Conservation (phyloP, 2,113 vertebrate genomes). For the Tenebrosternarchus preto region DNA sequence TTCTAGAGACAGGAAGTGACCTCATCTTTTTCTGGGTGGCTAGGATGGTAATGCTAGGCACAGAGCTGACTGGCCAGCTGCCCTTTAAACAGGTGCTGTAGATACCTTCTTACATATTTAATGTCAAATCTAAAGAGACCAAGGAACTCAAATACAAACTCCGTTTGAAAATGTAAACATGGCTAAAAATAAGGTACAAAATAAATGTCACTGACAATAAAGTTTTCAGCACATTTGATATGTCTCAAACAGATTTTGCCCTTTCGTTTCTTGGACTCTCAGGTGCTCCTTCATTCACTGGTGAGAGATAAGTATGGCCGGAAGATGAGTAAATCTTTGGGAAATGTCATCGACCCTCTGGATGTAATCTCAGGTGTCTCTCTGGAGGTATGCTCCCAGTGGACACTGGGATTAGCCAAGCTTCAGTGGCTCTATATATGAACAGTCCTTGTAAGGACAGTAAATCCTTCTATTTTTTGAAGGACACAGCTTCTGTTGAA, state of each 20-base stretch:
- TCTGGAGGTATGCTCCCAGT: conserved; percentile 74
- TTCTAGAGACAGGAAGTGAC: conserved; percentile 89
- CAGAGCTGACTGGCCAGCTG: conserved; percentile 81
- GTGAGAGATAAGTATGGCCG: conserved; percentile 87
- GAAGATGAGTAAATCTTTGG: conserved; percentile 94
- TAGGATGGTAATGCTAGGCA: conserved; percentile 88
- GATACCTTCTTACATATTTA: not conserved
- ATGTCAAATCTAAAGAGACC: conserved; percentile 14
- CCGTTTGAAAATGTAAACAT: not conserved
- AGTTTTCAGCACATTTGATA: conserved; percentile 1
- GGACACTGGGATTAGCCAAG: not conserved
- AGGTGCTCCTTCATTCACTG: conserved; percentile 88
- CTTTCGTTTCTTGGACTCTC: conserved; percentile 4
- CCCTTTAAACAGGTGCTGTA: conserved; percentile 82
- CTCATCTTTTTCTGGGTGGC: conserved; percentile 95
- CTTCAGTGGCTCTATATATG: not conserved
- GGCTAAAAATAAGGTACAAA: not conserved
- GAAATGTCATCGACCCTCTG: conserved; percentile 88
- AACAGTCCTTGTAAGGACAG: not conserved
- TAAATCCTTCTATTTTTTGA: conserved; percentile 10
- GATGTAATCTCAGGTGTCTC: conserved; percentile 84
- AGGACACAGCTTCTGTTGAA: conserved; percentile 10
- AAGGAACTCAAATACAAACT: not conserved
- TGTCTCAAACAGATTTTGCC: not conserved
- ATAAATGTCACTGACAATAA: conserved; percentile 10